A percentile compares a stretch with the other conserved stretches of the same genome.
Conservation (phyloP, 2,888 invertebrate species). For the Heliconius charithonia region DNA sequence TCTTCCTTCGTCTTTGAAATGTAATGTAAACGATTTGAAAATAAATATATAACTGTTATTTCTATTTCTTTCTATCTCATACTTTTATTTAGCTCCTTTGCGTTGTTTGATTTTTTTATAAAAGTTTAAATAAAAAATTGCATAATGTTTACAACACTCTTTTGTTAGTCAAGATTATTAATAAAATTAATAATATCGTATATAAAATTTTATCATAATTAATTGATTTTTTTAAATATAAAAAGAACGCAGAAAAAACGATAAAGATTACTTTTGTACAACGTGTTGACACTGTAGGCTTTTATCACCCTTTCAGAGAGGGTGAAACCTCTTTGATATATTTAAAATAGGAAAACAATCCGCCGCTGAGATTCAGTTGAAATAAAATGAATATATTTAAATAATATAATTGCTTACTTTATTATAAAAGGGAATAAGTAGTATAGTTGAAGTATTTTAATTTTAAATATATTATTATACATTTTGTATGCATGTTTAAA, state of each 20-base stretch:
- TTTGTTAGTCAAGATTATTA: too few relatives aligned
- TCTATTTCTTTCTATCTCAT: neutral
- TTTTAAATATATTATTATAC: neutral
- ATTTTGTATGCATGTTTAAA: neutral
- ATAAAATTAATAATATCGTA: too few relatives aligned
- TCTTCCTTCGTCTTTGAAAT: too few relatives aligned
- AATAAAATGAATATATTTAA: slow-evolving; percentile 7
- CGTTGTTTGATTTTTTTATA: neutral
- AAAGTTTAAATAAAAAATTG: neutral
- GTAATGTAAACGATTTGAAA: neutral
- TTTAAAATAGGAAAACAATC: slow-evolving; percentile 81
- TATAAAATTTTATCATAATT: too few relatives aligned
- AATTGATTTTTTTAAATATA: too few relatives aligned
- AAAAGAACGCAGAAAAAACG: slow-evolving; percentile 56
- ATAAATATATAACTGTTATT: neutral
- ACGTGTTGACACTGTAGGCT: slow-evolving; percentile 79
- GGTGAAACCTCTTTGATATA: slow-evolving; percentile 80
- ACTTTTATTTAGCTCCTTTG: neutral
- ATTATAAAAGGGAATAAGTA: neutral
- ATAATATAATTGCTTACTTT: neutral
- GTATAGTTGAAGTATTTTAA: neutral
- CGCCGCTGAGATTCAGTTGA: slow-evolving; percentile 47
- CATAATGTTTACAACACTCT: too few relatives aligned
- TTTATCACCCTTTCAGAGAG: slow-evolving; percentile 79
- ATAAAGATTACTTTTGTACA: slow-evolving; percentile 78